Conservation (phyloP, 2,888 invertebrate species). For the Frankliniella intonsa region DNA sequence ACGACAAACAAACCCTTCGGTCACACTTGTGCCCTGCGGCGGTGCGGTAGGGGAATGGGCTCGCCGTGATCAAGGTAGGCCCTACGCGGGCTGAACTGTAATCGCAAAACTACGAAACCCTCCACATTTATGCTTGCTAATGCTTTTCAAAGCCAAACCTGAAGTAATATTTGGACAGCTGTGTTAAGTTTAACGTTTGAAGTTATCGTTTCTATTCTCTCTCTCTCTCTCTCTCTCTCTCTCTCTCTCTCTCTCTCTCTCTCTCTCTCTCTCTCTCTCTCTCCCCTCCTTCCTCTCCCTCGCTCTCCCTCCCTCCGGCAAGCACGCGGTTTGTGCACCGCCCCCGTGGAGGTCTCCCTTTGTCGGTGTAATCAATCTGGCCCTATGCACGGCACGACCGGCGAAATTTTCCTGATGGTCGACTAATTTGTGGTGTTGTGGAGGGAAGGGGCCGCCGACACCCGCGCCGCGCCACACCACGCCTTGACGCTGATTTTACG, state of each 20-base stretch:
- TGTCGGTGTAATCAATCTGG: background rate
- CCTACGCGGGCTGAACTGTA: too few relatives aligned
- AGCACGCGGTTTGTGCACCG: too few relatives aligned
- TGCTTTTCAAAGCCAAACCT: too few relatives aligned
- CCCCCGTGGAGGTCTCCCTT: too few relatives aligned
- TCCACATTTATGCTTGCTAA: too few relatives aligned
- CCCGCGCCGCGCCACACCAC: background rate
- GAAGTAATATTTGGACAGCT: too few relatives aligned
- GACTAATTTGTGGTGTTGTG: background rate
- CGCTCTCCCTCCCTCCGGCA: too few relatives aligned
- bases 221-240: too few relatives aligned
- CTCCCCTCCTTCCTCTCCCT: background rate
- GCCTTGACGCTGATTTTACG: background rate
- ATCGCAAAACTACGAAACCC: too few relatives aligned
- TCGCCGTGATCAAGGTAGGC: background rate
- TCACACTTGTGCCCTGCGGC: background rate
- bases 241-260: background rate
- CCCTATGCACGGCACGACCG: too few relatives aligned
- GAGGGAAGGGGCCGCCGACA: background rate
- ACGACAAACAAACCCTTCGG: background rate
- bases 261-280: background rate
- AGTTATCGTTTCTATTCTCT: too few relatives aligned
- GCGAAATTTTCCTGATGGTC: slow-evolving; percentile 16
- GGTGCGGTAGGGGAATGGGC: background rate
- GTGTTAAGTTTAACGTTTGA: too few relatives aligned